Evolutionary conservation across 2,113 vertebrate species (phyloP), one percentile per base, ranked within the genome.

Genomic region (Xiphophorus maculatus): DNA sequence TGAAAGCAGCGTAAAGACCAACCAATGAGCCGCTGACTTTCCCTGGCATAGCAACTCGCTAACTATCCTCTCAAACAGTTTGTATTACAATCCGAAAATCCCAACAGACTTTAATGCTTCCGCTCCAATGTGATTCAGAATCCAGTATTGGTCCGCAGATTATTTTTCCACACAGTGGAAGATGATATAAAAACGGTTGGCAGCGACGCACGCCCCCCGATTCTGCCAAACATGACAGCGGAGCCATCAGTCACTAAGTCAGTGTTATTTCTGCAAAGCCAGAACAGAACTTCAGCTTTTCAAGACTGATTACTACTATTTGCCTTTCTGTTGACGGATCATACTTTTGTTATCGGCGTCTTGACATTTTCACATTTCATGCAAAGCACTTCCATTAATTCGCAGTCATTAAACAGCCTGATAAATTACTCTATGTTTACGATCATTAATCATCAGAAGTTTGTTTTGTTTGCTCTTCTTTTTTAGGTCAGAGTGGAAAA

Each of bases 181-280:
- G 71, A 87, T 69, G 62, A 81, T 82, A 74, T 82, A 51, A 72
- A 77, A 32, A 40, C 54, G 29, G 12, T 25, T 89, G 85, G 83
- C 74, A 81, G 69, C 42, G 13, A 17, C 11, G 40, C 42, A 1
- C 0, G 2, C 44, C 9, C 70, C 42, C 1, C 0, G 33, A 68
- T 74, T 0, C 74, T 66, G 84, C 86, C 82, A 82, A 81, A 62
- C 63, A 3, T 9, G 74, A 85, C 86, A 22, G 76, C 82, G 85
- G 85, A 81, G 80, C 88, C 76, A 66, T 65, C 82, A 15, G 84
- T 19, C 75, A 70, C 44, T 51, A 70, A 80, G 78, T 63, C 74
- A 81, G 76, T 40, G 82, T 51, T 64, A 28, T 73, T 79, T 62
- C 25, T 65, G 63, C n/a, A 27, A 66, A 72, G 76, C 17, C 64